Percentiles rank a stretch among this genome's conserved stretches.
Conservation (phyloP, 2,797 vertebrate genomes). For the Takifugu rubripes region DNA sequence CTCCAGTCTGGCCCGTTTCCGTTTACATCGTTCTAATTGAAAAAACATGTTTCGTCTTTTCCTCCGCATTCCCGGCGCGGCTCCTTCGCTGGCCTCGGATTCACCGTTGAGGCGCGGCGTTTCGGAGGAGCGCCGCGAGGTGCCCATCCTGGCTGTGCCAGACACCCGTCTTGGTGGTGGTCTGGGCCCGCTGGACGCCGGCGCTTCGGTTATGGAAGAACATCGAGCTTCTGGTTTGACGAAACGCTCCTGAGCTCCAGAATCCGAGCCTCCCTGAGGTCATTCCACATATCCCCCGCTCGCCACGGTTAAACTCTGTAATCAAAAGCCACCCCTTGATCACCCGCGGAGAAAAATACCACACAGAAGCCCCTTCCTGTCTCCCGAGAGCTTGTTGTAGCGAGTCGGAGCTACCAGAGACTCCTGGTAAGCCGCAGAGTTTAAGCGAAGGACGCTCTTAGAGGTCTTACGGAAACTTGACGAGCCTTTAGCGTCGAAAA, state of each 20-base stretch:
- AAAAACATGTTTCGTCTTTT: conserved; percentile 44
- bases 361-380: conserved; percentile 46
- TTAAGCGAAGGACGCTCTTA: conserved; percentile 31
- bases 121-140: conserved; percentile 46
- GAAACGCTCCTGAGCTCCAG: conserved; percentile 49
- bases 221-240: conserved; percentile 50
- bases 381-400: conserved; percentile 39
- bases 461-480: conserved; percentile 29
- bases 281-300: conserved; percentile 50
- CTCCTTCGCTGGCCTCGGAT: not conserved
- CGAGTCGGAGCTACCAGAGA: conserved; percentile 27
- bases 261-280: conserved; percentile 53
- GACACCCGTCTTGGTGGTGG: conserved; percentile 56
- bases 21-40: conserved; percentile 28
- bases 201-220: conserved; percentile 57
- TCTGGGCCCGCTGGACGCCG: conserved; percentile 56
- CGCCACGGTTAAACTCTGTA: conserved; percentile 33
- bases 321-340: conserved; percentile 44
- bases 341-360: conserved; percentile 50
- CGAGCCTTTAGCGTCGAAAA: conserved; percentile 32
- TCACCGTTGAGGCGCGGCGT: conserved; percentile 24
- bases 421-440: conserved; percentile 47
- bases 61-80: conserved; percentile 1
- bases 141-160: conserved; percentile 39
- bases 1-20: conserved; percentile 25